Evolutionary conservation across 2,888 invertebrate genomes (phyloP).

Genomic region (Pteria penguin): DNA sequence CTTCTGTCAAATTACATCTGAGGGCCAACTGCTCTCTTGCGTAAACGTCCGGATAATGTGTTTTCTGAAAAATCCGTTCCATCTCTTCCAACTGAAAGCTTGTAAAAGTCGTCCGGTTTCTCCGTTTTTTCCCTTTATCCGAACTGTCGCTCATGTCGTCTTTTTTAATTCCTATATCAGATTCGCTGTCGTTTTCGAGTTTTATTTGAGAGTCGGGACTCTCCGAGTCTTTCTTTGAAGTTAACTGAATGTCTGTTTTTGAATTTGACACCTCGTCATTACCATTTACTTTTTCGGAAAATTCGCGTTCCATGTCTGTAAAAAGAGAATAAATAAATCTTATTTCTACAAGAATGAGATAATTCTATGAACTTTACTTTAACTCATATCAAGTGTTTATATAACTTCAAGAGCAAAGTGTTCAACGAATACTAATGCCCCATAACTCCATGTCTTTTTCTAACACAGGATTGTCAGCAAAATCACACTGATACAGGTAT

Average conservation of each 20-base stretch:
- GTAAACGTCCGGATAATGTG: constrained; percentile 80
- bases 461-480: no score
- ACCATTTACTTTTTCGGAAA: background rate
- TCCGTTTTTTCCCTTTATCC: constrained; percentile 73
- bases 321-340: no score
- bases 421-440: no score
- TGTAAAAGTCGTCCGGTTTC: constrained; percentile 80
- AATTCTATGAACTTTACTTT: no score
- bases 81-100: constrained; percentile 80
- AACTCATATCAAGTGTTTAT: no score
- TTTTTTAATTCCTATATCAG: constrained; percentile 40
- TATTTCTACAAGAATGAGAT: no score
- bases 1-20: constrained; percentile 79
- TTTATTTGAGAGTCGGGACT: constrained; percentile 8
- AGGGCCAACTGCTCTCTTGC: constrained; percentile 79
- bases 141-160: constrained; percentile 48
- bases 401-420: no score
- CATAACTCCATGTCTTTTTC: no score
- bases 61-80: constrained; percentile 80
- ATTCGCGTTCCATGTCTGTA: background rate
- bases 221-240: constrained; percentile 4
- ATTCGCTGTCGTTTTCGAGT: constrained; percentile 31
- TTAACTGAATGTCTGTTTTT: background rate
- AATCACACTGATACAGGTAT: no score
- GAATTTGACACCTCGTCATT: background rate